Evolutionary conservation across 2,888 invertebrate genomes (phyloP).

Genomic region (Callinectes sapidus): DNA sequence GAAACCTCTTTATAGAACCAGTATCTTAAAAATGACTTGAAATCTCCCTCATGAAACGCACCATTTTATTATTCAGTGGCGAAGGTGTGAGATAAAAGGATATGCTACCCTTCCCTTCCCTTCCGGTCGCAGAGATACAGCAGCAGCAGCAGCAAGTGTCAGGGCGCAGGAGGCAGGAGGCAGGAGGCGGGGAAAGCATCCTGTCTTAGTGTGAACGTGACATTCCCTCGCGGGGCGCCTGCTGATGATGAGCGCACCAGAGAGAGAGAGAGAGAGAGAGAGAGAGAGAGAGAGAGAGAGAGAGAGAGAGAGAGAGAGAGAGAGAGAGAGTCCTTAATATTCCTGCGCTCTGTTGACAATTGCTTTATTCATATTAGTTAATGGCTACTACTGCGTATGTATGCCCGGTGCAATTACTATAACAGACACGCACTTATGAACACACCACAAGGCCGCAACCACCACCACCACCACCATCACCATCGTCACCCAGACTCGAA

Average conservation of each 20-base stretch:
- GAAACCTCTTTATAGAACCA: no score
- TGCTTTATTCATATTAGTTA: background rate
- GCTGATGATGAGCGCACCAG: background rate
- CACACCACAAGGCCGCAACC: background rate
- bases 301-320: conserved; percentile 28
- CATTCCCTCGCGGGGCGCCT: background rate
- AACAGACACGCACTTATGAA: background rate
- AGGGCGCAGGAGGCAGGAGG: background rate
- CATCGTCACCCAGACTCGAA: background rate
- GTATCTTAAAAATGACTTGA: no score
- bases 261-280: conserved; percentile 25
- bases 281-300: conserved; percentile 27
- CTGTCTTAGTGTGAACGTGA: background rate
- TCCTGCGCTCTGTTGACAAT: background rate
- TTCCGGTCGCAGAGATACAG: background rate
- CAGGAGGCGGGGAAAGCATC: background rate
- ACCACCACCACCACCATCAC: background rate
- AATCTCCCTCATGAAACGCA: background rate
- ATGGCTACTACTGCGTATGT: background rate
- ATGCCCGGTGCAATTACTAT: background rate
- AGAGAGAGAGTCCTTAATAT: background rate
- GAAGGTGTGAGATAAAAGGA: background rate
- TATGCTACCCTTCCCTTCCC: background rate
- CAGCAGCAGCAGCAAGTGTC: background rate
- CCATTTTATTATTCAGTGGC: background rate